Evolutionary conservation across 2,113 vertebrate genomes (phyloP), one percentile per base, ranked within the genome.

Genomic region (Miniopterus natalensis): DNA sequence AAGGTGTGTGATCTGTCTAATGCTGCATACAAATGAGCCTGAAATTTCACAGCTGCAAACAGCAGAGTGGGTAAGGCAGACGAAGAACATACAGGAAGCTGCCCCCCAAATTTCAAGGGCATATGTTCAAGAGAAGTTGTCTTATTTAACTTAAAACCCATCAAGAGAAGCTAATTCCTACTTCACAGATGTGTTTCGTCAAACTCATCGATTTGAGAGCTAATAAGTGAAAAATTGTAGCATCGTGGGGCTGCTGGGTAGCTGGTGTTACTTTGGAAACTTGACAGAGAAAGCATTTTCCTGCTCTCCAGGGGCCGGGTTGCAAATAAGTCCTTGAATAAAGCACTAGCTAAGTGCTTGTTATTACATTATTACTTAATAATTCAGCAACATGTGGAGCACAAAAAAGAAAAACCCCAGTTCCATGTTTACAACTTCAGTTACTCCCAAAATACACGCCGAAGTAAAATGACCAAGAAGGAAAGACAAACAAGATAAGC

Each of bases 281-380:
- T 81, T 93, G 74, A 88, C 73, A 96, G 73, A 78, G 65, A 80
- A 78, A 74, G 80, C 23, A 92, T 93, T 96, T 96, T 42, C 49
- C n/a, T 66, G 14, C 84, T 95, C 93, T 88, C 84, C 29, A 51
- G 59, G 59, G 77, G 7, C n/a, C 17, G 6, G 79, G 14, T 71
- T 65, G 73, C 42, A 81, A 90, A 93, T 77, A 96, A 73, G 61
- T 88, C 66, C 75, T 88, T 92, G 80, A 96, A 92, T 61, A 98
- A 89, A 92, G 65, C 2, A 29, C 49, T 79, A 77, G 66, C 23
- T 80, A 90, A 96, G 40, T 88, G 66, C 49, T 90, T 66, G 8
- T 63, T 74, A 84, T 80, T 77, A 75, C 2, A 77, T 81, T 57
- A 84, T 93, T 73, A 94, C 45, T 96, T 95, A 96, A 93, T 94